Base-by-base conservation (phyloP, 2,797 vertebrate genomes). In the Pseudocheirus occidentalis region DNA sequence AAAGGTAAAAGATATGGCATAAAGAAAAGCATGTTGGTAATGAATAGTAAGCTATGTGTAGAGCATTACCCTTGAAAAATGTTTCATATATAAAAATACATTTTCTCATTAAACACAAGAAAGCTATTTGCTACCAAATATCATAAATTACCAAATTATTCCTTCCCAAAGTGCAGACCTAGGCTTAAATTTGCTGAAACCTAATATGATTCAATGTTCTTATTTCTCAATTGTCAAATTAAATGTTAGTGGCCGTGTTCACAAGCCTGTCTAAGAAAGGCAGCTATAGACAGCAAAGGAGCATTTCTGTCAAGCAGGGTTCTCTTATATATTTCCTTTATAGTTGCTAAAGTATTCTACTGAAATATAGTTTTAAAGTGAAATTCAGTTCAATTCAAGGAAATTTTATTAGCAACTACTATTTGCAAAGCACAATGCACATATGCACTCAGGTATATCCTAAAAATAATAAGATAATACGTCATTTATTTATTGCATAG, bases 211-310 rank as follows among this genome's bases (percentile, higher is more conserved):
- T 87, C 73, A 46, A 27, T 87, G 40, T 87, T 50, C 73, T 87
- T 46, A 87, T 87, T 87, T 87, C 73, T 87, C 73, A 87, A 87
- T 87, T 87, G 73, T 87, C 73, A 87, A 87, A 87, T 50, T 87
- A 87, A 87, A 27, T 14, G 73, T 50, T 87, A 11, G 73, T 87
- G 73, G 21, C 24, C 46, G 21, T 87, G 40, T 87, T 50, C 21
- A 50, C 50, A 87, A 87, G 73, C 73, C 40, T 87, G 40, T 87
- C 73, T 50, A 50, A 87, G 73, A 87, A 87, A 46, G 40, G 21
- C 40, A 87, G 73, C 24, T 24, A 87, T 24, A 87, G 73, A 50
- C 27, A 40, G 40, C 40, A 87, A 87, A 87, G 73, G 24, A 46
- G 73, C 9, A 27, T 87, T 81, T 87, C 40, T 81, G 7, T 24